Evolutionary conservation across 1,140 invertebrate species (phyloP), one percentile per base, ranked within the genome.

Genomic region (Harpegnathos saltator): DNA sequence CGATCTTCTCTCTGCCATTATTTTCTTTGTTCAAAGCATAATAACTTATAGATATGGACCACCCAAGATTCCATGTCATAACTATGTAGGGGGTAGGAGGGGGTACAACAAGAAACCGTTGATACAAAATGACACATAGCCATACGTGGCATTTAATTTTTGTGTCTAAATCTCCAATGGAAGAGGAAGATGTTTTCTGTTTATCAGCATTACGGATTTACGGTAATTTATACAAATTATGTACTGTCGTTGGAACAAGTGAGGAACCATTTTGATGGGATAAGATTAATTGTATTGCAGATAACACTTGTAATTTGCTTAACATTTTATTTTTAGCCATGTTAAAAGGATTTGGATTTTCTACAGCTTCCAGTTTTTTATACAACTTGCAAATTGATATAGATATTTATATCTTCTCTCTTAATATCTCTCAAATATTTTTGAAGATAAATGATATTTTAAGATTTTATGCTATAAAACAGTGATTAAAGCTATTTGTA

Each of bases 81-180:
- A 72, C 33, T 83, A 86, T 66, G 12, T 62, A 58, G 63, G 69
- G 38, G 17, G 29, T 12, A 9, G 24, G 9, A 9, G 24, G 9
- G 61, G 11, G 62, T 54, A 83, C 29, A 58, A 17, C n/a, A 19
- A 87, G 77, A 65, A 87, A 44, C 58, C 54, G 62, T 85, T 86
- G 71, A 68, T 87, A 87, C 74, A 73, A 86, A 86, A 77, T 74
- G 61, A 83, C 69, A 33, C 81, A 77, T 83, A 52, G 84, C 58
- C 82, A 69, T 29, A 68, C 29, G 65, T 54, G 73, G 14, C 72
- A 86, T 56, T 85, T 86, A 68, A 82, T 69, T 86, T 82, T 72
- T 66, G 29, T 58, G 15, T 63, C 29, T 86, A 75, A 58, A 82
- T 50, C 58, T 52, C 5, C 7, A 61, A 62, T 50, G 26, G 77